Conservation (phyloP, 2,888 invertebrate species). For the Allophyes oxyacanthae region DNA sequence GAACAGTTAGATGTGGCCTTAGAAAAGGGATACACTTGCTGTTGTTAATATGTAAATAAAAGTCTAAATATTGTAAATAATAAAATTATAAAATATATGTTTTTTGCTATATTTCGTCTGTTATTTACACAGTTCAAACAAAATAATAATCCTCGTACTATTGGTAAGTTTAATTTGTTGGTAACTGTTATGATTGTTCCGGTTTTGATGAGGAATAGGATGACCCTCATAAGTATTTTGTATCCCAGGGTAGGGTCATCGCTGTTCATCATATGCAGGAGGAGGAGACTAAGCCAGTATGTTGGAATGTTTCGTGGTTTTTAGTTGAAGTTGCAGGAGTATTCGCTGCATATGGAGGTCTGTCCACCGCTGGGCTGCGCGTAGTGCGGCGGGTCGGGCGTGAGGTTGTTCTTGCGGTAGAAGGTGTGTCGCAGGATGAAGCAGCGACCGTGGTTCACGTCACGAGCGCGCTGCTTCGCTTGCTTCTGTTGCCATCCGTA, state of each 20-base stretch:
- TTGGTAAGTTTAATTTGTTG: conserved; percentile 19
- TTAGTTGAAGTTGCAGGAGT: conserved; percentile 71
- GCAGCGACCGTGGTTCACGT: conserved; percentile 84
- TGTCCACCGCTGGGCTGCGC: conserved; percentile 81
- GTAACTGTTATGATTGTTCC: conserved; percentile 18
- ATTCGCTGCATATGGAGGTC: conserved; percentile 79
- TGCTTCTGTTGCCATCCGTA: conserved; percentile 90
- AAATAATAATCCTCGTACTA: conserved; percentile 22
- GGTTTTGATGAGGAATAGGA: conserved; percentile 33
- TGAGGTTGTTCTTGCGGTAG: conserved; percentile 88
- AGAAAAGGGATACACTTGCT: conserved; percentile 78
- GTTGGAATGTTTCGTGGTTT: conserved; percentile 26
- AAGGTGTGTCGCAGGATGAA: conserved; percentile 88
- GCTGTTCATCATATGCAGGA: conserved; percentile 42
- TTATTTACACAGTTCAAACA: conserved; percentile 57
- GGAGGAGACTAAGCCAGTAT: conserved; percentile 29
- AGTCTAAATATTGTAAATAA: conserved; percentile 89
- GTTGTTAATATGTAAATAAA: conserved; percentile 89
- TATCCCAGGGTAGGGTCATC: conserved; percentile 33
- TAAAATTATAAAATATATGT: conserved; percentile 88
- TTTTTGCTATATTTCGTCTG: conserved; percentile 82
- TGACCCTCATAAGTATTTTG: conserved; percentile 15
- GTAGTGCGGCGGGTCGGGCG: conserved; percentile 88
- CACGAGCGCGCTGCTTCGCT: conserved; percentile 67
- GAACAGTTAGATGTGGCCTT: conserved; percentile 84